Evolutionary conservation across 2,888 invertebrate species (phyloP).

Genomic region (Nephrotoma guestfalica): DNA sequence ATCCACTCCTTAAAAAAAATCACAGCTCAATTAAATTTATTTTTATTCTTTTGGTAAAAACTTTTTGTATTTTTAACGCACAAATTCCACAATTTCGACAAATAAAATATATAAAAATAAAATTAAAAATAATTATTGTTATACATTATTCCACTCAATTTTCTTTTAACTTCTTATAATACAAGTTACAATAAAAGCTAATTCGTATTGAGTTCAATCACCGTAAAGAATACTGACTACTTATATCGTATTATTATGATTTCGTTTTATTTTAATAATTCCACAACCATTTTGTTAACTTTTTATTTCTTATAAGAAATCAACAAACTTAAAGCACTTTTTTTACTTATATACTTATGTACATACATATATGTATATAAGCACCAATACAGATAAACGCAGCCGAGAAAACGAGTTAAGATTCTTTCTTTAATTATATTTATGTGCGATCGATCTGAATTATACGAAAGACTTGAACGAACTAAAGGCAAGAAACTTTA

Average conservation of each 20-base stretch:
- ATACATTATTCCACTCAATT: not conserved
- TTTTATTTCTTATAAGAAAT: not conserved
- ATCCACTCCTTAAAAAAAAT: slow-evolving; percentile 2
- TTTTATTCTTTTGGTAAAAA: not conserved
- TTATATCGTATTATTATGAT: not conserved
- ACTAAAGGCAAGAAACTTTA: slow-evolving; percentile 4
- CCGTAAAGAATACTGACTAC: slow-evolving; percentile 1
- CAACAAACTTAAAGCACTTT: not conserved
- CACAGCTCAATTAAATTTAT: not conserved
- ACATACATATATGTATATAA: not conserved
- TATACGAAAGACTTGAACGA: slow-evolving; percentile 1
- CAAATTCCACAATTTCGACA: not conserved
- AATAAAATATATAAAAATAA: not conserved
- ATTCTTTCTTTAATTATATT: not conserved
- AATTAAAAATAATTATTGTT: not conserved
- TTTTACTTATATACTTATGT: not conserved
- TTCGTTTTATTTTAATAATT: not conserved
- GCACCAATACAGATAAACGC: not conserved
- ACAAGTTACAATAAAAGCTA: not conserved
- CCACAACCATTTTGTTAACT: slow-evolving; percentile 2
- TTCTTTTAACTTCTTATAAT: not conserved
- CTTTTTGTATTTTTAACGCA: not conserved
- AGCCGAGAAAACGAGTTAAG: not conserved
- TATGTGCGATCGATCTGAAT: not conserved
- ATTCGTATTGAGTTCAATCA: slow-evolving; percentile 1